Percentiles rank a stretch among this genome's conserved stretches.
Evolutionary conservation across 2,888 invertebrate species (phyloP).

Genomic region (Acrocyrtus sp.): DNA sequence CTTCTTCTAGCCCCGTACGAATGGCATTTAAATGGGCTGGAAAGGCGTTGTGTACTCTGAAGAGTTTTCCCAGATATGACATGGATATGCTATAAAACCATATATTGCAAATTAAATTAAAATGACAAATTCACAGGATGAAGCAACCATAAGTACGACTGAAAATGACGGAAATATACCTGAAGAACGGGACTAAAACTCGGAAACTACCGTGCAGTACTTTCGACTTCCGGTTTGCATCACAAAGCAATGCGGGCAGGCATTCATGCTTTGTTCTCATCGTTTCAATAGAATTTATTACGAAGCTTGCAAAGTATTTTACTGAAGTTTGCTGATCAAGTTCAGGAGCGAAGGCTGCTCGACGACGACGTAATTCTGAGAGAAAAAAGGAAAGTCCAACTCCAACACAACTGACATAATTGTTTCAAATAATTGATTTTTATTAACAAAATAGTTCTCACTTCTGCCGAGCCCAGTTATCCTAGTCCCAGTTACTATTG

Average conservation of each 20-base stretch:
- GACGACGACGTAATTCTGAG: constrained; percentile 4
- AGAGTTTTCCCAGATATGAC: constrained; percentile 53
- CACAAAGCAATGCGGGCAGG: constrained; percentile 55
- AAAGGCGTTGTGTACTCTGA: constrained; percentile 52
- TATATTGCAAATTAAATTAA: too few species aligned
- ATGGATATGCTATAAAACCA: constrained; percentile 47
- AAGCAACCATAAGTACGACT: too few species aligned
- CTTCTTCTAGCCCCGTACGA: constrained; percentile 53
- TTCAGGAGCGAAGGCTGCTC: constrained; percentile 32
- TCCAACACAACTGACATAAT: constrained; percentile 2
- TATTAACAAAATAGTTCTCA: neutral
- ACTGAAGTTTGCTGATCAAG: constrained; percentile 47
- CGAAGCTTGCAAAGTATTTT: constrained; percentile 42
- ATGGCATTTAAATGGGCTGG: constrained; percentile 57
- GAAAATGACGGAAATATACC: constrained; percentile 50
- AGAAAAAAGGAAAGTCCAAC: neutral
- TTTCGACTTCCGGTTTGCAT: constrained; percentile 57
- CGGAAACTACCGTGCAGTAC: constrained; percentile 54
- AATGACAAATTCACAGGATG: too few species aligned
- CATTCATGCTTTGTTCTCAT: constrained; percentile 59
- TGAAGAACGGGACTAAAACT: constrained; percentile 50
- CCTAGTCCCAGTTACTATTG: constrained; percentile 41
- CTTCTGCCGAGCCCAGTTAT: constrained; percentile 9
- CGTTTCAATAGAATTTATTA: constrained; percentile 58
- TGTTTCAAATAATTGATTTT: neutral